A percentile compares a stretch with the other conserved stretches of the same genome.
These are phyloP conservation scores for Sebastes nivosus DNA, from an alignment of 2,797 vertebrate species.

Conservation along the genomic window DNA sequence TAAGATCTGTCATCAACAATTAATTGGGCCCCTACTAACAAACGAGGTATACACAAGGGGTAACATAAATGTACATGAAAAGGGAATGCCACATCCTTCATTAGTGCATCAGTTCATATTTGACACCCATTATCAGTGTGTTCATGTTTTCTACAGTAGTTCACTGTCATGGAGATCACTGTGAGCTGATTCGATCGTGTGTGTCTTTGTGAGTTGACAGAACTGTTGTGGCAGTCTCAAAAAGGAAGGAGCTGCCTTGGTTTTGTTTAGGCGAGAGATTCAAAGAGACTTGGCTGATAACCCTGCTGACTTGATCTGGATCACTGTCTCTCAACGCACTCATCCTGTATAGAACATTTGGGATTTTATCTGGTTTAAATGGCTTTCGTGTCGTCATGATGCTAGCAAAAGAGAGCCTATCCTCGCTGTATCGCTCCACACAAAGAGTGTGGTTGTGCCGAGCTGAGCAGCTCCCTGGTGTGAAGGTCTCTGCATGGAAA, in stretches of 20 bases:
- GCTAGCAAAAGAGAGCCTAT: neutral
- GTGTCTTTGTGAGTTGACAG: constrained; percentile 4
- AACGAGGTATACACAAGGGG: neutral
- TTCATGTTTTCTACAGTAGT: neutral
- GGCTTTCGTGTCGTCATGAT: neutral
- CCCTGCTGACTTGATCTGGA: neutral
- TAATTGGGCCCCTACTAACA: constrained; percentile 15
- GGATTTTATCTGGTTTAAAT: neutral
- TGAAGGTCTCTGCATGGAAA: constrained; percentile 21
- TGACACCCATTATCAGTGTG: neutral
- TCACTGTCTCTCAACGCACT: neutral
- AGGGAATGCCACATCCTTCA: neutral
- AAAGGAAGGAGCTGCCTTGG: neutral
- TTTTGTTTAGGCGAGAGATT: neutral
- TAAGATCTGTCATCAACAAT: constrained; percentile 12
- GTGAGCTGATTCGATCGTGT: neutral
- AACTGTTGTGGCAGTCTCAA: constrained; percentile 10
- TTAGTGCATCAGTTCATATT: neutral
- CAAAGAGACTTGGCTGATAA: neutral
- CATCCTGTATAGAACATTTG: neutral
- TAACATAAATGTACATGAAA: constrained; percentile 5
- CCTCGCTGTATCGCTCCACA: neutral
- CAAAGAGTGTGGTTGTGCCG: neutral
- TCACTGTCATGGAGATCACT: neutral
- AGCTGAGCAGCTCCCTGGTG: constrained; percentile 7